Conservation (phyloP, 2,888 invertebrate genomes). For the Strigamia maritima region DNA sequence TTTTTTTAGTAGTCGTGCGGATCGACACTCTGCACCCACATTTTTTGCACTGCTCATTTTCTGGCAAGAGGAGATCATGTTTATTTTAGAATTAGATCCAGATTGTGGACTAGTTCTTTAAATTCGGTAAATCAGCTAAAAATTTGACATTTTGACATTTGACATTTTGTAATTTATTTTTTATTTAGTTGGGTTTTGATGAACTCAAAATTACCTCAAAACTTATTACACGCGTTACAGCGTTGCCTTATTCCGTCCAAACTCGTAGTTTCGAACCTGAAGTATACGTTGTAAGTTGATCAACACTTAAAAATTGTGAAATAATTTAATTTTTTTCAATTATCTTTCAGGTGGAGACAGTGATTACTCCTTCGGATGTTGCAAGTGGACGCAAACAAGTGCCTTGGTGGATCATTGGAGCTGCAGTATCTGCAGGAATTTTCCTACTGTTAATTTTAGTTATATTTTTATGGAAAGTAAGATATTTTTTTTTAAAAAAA, state of each 20-base stretch:
- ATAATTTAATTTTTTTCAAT: not conserved
- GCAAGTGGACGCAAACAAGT: slow-evolving; percentile 47
- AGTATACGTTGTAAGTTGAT: slow-evolving; percentile 44
- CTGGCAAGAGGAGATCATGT: slow-evolving; percentile 70
- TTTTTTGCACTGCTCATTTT: slow-evolving; percentile 72
- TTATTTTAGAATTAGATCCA: slow-evolving; percentile 65
- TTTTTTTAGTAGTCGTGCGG: slow-evolving; percentile 57
- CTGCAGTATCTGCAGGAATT: slow-evolving; percentile 78
- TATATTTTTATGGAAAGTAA: slow-evolving; percentile 76
- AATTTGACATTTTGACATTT: too few species aligned
- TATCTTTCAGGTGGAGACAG: slow-evolving; percentile 38
- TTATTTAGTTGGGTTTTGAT: slow-evolving; percentile 54
- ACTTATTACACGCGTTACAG: slow-evolving; percentile 68
- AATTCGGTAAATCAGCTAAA: slow-evolving; percentile 71
- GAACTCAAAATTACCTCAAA: slow-evolving; percentile 72
- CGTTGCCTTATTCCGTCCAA: slow-evolving; percentile 68
- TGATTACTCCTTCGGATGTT: slow-evolving; percentile 39
- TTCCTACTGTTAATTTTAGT: slow-evolving; percentile 73
- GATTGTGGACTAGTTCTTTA: slow-evolving; percentile 77
- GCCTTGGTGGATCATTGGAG: slow-evolving; percentile 80
- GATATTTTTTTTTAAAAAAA: slow-evolving; percentile 41
- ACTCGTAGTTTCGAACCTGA: slow-evolving; percentile 62
- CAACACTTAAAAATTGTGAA: too few species aligned
- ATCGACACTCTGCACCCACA: slow-evolving; percentile 67
- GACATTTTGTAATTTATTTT: not conserved